Evolutionary conservation across 2,113 vertebrate species (phyloP).

Genomic region (Sapajus apella): DNA sequence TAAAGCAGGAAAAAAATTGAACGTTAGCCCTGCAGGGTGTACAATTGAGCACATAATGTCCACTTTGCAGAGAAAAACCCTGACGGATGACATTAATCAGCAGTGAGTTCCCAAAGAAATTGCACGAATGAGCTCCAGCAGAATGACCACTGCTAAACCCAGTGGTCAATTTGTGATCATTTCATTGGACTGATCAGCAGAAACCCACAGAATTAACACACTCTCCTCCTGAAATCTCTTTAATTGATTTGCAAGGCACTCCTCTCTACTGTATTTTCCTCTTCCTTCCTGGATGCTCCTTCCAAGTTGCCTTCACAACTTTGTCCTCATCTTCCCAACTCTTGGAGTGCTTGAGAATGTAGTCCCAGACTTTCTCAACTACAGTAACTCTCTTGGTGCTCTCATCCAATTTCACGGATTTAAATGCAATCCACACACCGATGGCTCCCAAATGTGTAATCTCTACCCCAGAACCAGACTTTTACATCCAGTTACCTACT

Average conservation of each 20-base stretch:
- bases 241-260: background rate
- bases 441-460: background rate
- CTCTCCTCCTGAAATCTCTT: background rate
- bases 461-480: background rate
- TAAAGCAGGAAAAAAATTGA: background rate
- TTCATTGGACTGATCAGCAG: background rate
- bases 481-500: background rate
- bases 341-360: background rate
- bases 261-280: background rate
- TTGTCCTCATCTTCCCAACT: background rate
- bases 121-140: conserved; percentile 3
- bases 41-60: background rate
- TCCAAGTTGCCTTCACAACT: background rate
- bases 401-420: background rate
- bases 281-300: background rate
- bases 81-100: background rate
- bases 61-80: background rate
- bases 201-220: background rate
- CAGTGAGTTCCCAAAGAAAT: background rate
- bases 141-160: background rate
- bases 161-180: background rate
- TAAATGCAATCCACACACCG: background rate
- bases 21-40: background rate
- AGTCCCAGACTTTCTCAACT: background rate
- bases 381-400: background rate